Percentiles rank a stretch among this genome's conserved stretches.
Conservation (phyloP, 2,888 invertebrate species). For the Pelosia muscerda region DNA sequence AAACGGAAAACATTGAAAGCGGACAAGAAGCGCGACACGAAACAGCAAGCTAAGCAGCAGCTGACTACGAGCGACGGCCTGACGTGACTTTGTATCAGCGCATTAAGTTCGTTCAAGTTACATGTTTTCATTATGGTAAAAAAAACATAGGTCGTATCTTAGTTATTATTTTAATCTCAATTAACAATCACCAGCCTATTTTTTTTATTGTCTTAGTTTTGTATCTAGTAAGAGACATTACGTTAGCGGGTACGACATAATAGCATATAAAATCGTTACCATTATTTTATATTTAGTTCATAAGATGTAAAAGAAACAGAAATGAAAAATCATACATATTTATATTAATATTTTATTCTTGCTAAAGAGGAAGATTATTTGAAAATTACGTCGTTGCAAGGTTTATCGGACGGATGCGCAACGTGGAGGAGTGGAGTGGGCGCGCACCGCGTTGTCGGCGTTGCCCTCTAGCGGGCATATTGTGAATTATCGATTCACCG, state of each 20-base stretch:
- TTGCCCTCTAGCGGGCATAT: conserved; percentile 86
- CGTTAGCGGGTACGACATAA: background rate
- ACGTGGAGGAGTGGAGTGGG: conserved; percentile 84
- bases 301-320: background rate
- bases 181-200: background rate
- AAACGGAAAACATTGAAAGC: conserved; percentile 88
- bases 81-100: conserved; percentile 74
- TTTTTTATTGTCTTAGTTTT: background rate
- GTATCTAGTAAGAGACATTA: background rate
- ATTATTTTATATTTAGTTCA: background rate
- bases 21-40: conserved; percentile 88
- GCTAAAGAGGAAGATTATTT: background rate
- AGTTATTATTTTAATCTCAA: background rate
- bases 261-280: background rate
- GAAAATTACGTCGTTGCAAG: conserved; percentile 67
- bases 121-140: conserved; percentile 8
- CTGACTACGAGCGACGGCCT: conserved; percentile 85
- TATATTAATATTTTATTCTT: background rate
- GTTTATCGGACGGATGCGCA: conserved; percentile 75
- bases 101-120: conserved; percentile 33
- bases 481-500: conserved; percentile 86
- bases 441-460: conserved; percentile 78
- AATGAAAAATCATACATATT: conserved; percentile 3
- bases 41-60: conserved; percentile 91
- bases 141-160: background rate